phyloP scores from a whole-genome alignment of 2,797 vertebrate species.

The Podarcis siculus region DNA sequence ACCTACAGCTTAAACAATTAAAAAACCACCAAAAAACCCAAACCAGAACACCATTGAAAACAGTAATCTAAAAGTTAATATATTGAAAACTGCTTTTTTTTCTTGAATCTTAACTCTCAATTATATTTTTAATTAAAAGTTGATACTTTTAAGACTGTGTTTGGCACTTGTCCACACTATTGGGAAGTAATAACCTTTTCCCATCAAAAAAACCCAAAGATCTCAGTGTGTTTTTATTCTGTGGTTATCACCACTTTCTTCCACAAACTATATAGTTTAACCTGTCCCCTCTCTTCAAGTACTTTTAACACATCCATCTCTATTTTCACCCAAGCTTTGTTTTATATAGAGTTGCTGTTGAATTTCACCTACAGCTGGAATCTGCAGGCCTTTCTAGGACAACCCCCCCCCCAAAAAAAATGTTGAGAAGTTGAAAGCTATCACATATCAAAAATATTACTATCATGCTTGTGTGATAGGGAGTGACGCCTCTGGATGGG shows the following conservation, averaged over 20 bases:
- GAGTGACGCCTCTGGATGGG: no score
- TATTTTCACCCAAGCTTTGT: not conserved
- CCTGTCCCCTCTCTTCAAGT: conserved; percentile 26
- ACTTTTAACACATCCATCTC: not conserved
- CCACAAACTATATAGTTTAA: conserved; percentile 30
- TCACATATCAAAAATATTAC: not conserved
- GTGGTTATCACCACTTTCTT: conserved; percentile 23
- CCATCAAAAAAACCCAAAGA: conserved; percentile 43
- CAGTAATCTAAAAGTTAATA: conserved; percentile 63
- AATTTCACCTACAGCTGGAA: not conserved
- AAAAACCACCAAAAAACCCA: conserved; percentile 43
- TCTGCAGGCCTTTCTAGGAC: not conserved
- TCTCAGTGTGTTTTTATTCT: conserved; percentile 51
- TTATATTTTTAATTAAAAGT: conserved; percentile 37
- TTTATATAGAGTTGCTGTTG: not conserved
- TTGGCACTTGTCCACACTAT: accelerated
- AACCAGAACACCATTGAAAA: conserved; percentile 42
- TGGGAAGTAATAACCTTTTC: conserved; percentile 46
- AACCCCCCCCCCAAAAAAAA: not conserved
- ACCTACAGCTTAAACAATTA: conserved; percentile 65
- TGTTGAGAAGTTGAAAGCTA: not conserved
- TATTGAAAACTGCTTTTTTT: conserved; percentile 48
- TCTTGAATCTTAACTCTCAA: conserved; percentile 18
- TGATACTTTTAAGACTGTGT: conserved; percentile 4
- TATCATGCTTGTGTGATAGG: not conserved